Base-by-base conservation (phyloP, 2,797 vertebrate genomes). In the Neosilurus mollespiculum region DNA sequence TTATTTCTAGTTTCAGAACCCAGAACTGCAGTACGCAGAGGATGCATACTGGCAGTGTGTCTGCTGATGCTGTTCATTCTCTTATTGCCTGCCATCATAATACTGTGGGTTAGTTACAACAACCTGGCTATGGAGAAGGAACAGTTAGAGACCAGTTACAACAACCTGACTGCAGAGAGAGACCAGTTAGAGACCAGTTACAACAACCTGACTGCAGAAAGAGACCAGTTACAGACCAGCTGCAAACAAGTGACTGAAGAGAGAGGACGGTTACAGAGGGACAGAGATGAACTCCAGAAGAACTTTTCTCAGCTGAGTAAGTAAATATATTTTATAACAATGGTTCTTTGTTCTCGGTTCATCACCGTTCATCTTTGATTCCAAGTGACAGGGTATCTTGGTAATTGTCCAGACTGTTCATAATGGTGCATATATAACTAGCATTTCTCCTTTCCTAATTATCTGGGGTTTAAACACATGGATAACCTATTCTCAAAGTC, bases 41-140 rank as follows among this genome's bases (percentile, higher is more conserved):
- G 24, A 12, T 69, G 67, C 20, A 80, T 18, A 61, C 9, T 77
- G 9, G 18, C 30, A 1, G 18, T 20, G 14, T 54, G n/a, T 73
- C 70, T 73, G n/a, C 70, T 73, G 51, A 54, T 54, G 4, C n/a
- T 73, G 22, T 24, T 69, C n/a, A 10, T 80, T 56, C 51, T 56
- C 24, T 3, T 80, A 26, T 51, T 80, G 78, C 18, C 18, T 34
- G 10, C 26, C 24, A 37, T 65, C 11, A 0, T 18, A 80, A 0
- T 37, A 14, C 26, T 80, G 10, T 56, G 64, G 49, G 1, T 80
- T 26, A 56, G 71, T n/a, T 73, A 54, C 12, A 54, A 73, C 22
- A 53, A 54, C n/a, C 1, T 72, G 70, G 53, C 43, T 12, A 71
- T 1, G 12, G 59, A 51, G 20, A 65, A 8, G 18, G n/a, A 54